Conservation (phyloP, 2,888 invertebrate species). For the Cephus spinipes region DNA sequence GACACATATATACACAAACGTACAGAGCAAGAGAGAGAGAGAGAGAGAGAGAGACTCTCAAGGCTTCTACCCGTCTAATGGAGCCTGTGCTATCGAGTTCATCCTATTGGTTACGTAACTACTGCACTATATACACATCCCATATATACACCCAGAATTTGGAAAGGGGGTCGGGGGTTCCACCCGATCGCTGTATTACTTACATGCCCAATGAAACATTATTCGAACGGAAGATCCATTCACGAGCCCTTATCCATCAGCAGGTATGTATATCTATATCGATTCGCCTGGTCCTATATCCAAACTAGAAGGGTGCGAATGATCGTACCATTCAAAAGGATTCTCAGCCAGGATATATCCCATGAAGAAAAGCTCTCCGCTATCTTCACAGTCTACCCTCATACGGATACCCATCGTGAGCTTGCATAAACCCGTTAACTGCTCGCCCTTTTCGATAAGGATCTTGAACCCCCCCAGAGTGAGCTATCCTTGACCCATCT, state of each 20-base stretch:
- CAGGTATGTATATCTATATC: not conserved
- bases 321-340: not conserved
- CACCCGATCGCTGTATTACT: not conserved
- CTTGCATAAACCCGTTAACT: not conserved
- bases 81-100: slow-evolving; percentile 43
- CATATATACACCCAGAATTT: not conserved
- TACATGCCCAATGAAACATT: not conserved
- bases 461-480: not conserved
- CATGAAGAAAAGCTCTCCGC: not conserved
- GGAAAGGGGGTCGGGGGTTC: not conserved
- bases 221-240: not conserved
- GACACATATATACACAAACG: not conserved
- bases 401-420: not conserved
- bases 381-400: not conserved
- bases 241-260: not conserved
- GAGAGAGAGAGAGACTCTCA: slow-evolving; percentile 26
- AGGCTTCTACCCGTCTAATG: slow-evolving; percentile 44
- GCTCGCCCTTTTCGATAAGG: not conserved
- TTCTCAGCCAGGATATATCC: not conserved
- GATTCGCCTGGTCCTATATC: not conserved
- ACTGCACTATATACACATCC: not conserved
- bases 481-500: not conserved
- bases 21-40: slow-evolving; percentile 18
- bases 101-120: slow-evolving; percentile 32
- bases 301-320: not conserved